Percentiles rank a stretch among this genome's conserved stretches.
These are phyloP conservation scores for Serilophus lunatus DNA, from an alignment of 2,113 vertebrate genomes.

Conservation along the genomic window DNA sequence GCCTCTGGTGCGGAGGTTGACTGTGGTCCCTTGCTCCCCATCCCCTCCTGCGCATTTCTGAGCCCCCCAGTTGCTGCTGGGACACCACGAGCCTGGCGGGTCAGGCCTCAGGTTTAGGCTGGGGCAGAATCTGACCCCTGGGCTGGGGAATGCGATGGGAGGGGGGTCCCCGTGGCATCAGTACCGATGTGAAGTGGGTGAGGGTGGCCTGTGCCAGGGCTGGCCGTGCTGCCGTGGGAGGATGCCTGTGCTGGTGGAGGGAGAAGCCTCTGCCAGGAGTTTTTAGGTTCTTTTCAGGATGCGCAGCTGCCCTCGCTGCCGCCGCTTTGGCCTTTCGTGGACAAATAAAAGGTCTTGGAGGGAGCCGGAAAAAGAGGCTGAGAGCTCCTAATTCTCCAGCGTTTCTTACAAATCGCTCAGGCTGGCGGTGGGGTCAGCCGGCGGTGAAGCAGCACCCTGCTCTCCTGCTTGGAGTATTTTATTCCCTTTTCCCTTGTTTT, in stretches of 20 bases:
- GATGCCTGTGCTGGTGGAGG: fast-evolving
- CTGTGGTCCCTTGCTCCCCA: background rate
- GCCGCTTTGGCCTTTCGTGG: background rate
- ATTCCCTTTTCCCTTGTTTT: background rate
- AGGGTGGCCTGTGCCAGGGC: background rate
- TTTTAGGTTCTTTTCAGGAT: background rate
- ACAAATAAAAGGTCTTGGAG: background rate
- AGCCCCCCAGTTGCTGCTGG: background rate
- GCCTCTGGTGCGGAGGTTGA: background rate
- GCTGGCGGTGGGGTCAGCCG: background rate
- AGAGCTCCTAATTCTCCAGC: background rate
- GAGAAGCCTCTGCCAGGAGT: background rate
- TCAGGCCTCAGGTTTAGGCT: background rate
- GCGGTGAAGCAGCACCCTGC: background rate
- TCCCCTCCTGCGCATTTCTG: background rate
- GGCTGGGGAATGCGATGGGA: fast-evolving
- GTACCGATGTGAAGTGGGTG: fast-evolving
- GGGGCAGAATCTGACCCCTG: background rate
- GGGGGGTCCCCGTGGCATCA: fast-evolving
- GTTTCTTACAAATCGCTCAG: fast-evolving
- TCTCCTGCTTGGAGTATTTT: background rate
- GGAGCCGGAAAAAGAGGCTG: background rate
- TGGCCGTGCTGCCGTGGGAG: fast-evolving
- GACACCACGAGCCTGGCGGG: fast-evolving
- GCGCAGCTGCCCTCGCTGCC: background rate